These are phyloP conservation scores for Eudasyphora cyanicolor DNA, from an alignment of 2,888 invertebrate species.

Conservation along the genomic window DNA sequence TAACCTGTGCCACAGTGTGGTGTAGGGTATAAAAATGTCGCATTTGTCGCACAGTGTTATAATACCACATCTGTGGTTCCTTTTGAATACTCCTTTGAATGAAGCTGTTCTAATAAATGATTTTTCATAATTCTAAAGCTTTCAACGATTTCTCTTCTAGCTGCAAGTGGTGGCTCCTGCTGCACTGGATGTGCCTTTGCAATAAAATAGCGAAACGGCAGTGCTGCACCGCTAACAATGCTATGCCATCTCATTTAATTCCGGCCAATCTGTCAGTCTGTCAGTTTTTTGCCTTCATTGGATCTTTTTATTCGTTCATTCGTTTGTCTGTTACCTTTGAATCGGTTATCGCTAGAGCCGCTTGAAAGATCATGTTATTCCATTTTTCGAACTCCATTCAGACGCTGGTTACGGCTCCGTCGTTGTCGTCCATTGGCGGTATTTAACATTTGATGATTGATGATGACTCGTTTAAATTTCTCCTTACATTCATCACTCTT, in stretches of 20 bases:
- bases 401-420: slow-evolving; percentile 48
- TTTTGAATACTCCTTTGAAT: not conserved
- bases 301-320: slow-evolving; percentile 18
- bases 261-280: slow-evolving; percentile 77
- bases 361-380: slow-evolving; percentile 39
- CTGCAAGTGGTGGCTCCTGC: slow-evolving; percentile 40
- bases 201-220: not conserved
- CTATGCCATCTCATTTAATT: slow-evolving; percentile 69
- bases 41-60: no score
- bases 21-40: no score
- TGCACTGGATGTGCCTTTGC: slow-evolving; percentile 20
- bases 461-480: slow-evolving; percentile 72
- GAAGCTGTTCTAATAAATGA: not conserved
- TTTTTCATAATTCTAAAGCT: not conserved
- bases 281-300: slow-evolving; percentile 69
- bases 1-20: no score
- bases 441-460: slow-evolving; percentile 77
- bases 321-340: slow-evolving; percentile 34
- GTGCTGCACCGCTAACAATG: not conserved
- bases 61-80: not conserved
- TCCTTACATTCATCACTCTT: slow-evolving; percentile 29
- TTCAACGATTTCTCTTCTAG: slow-evolving; percentile 3
- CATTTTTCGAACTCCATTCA: slow-evolving; percentile 22
- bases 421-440: slow-evolving; percentile 73
- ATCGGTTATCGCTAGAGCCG: slow-evolving; percentile 40